These are phyloP conservation scores for Morinoia aosen DNA, from an alignment of 2,888 invertebrate species.

Conservation along the genomic window DNA sequence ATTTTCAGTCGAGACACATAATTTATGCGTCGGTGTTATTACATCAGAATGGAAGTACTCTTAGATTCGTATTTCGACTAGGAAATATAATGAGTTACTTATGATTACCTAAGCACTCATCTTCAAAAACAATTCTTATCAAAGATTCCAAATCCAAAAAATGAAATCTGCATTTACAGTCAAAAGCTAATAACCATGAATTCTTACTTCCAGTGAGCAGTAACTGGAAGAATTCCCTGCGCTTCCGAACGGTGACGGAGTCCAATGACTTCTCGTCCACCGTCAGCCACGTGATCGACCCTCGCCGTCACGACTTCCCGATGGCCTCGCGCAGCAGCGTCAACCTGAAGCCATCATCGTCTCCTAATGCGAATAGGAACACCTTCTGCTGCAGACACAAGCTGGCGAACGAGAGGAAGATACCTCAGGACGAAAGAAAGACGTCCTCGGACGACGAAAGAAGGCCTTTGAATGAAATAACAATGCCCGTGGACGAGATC, in stretches of 20 bases:
- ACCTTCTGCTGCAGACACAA: neutral
- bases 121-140: too few species aligned
- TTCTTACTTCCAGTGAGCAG: slow-evolving; percentile 27
- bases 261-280: neutral
- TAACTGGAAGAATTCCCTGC: slow-evolving; percentile 38
- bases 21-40: too few species aligned
- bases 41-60: too few species aligned
- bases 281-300: neutral
- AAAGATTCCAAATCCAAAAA: neutral
- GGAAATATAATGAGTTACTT: too few species aligned
- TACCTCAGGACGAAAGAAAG: neutral
- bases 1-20: too few species aligned
- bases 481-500: neutral
- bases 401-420: neutral
- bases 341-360: neutral
- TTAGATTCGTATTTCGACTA: too few species aligned
- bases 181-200: neutral
- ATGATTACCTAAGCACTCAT: too few species aligned
- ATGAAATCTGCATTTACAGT: neutral
- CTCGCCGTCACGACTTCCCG: neutral
- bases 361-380: neutral
- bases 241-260: slow-evolving; percentile 15
- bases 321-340: neutral
- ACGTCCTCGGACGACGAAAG: neutral
- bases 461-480: neutral